phyloP scores from a whole-genome alignment of 2,113 vertebrate species.

The Rousettus leschenaultii region DNA sequence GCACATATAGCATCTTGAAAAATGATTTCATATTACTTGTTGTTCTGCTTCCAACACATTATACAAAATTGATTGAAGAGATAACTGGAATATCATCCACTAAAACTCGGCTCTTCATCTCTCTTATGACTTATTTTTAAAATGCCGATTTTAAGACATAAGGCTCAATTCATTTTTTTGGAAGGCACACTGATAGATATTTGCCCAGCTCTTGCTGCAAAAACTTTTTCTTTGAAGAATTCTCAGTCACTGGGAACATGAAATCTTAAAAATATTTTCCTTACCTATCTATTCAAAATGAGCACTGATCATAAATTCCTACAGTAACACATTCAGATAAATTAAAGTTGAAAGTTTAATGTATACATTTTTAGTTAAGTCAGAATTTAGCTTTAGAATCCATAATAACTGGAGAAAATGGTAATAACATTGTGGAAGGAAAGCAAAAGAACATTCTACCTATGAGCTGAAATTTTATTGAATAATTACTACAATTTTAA shows the following conservation, averaged over 20 bases:
- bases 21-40: conserved; percentile 9
- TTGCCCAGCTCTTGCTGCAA: not conserved
- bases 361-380: not conserved
- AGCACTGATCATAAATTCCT: not conserved
- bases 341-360: not conserved
- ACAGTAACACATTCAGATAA: not conserved
- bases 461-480: not conserved
- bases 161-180: not conserved
- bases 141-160: conserved; percentile 11
- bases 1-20: conserved; percentile 36
- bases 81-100: not conserved
- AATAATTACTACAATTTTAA: not conserved
- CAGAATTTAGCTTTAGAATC: not conserved
- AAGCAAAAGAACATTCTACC: not conserved
- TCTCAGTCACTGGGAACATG: not conserved
- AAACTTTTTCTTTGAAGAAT: conserved; percentile 11
- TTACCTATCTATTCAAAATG: not conserved
- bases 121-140: not conserved
- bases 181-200: not conserved
- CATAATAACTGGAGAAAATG: not conserved
- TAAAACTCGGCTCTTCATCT: not conserved
- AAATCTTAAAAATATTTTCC: conserved; percentile 24
- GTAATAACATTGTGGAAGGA: not conserved
- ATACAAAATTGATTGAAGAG: conserved; percentile 15
- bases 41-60: conserved; percentile 44